Percentiles rank a stretch among this genome's conserved stretches.
Conservation (phyloP, 2,113 vertebrate genomes). For the Leucopsar rothschildi region DNA sequence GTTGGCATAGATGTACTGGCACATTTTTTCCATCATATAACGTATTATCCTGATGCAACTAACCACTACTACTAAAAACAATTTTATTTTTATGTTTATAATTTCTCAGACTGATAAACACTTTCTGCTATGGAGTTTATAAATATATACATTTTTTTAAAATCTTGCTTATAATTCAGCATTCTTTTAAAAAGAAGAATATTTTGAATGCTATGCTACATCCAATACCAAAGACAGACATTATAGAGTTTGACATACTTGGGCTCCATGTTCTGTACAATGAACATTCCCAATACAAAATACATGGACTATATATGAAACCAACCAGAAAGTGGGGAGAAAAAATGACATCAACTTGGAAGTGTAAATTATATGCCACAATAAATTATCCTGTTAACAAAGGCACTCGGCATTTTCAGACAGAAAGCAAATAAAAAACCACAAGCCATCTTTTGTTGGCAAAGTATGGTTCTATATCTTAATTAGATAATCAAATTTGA, state of each 20-base stretch:
- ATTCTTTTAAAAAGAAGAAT: background rate
- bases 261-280: background rate
- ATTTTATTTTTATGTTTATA: background rate
- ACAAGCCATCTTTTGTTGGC: background rate
- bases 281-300: background rate
- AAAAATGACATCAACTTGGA: background rate
- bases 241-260: background rate
- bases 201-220: background rate
- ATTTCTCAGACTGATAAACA: background rate
- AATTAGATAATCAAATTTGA: constrained; percentile 14
- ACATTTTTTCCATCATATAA: constrained; percentile 28
- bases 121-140: background rate
- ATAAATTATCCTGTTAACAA: background rate
- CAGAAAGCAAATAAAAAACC: background rate
- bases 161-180: background rate
- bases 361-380: background rate
- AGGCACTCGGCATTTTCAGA: background rate
- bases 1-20: background rate
- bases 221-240: background rate
- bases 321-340: background rate
- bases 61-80: background rate
- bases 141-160: rapidly evolving
- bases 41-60: background rate
- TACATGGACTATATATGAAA: background rate
- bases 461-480: background rate